Base-by-base conservation (phyloP, 2,888 invertebrate species). In the Hoplodrina blanda region DNA sequence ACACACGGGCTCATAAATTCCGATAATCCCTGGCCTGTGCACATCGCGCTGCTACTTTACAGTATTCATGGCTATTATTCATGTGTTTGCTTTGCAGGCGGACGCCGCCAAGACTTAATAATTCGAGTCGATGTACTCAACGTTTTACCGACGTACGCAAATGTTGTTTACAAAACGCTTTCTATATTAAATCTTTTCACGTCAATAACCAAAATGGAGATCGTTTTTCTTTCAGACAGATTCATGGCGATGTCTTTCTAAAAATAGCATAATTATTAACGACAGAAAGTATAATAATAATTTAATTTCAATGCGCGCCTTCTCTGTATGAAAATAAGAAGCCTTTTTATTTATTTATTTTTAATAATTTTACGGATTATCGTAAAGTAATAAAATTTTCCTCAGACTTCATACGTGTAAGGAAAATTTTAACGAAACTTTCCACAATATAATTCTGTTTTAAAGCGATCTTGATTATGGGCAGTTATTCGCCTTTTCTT, bases 1-100 rank as follows among this genome's bases (percentile, higher is more conserved):
- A 92, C 93, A 93, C 89, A 92, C 92, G 89, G 90, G 89, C 91
- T 87, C 94, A 94, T 95, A 95, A 95, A 95, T 95, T 94, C 89
- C 88, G 89, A 93, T 94, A 94, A 95, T 94, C 95, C 91, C 84
- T 88, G 90, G 88, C 87, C 91, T 89, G 90, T 89, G 91, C 89
- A 90, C 90, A 90, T 88, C 90, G 89, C 86, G 87, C 88, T 82
- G 85, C 85, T 90, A 89, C 90, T 90, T 88, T 90, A 90, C 89
- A 90, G 90, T 92, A 91, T 92, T 91, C 91, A 89, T 88, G 87
- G 88, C 88, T 87, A 91, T 92, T 92, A 93, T 93, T 93, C 92
- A 93, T 92, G 92, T 90, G 93, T 93, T 92, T 92, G 89, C 90
- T 91, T 91, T 91, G 90, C 89, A 90, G 90, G 87, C 89, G 87